A percentile compares a stretch with the other conserved stretches of the same genome.
phyloP scores from a whole-genome alignment of 2,888 invertebrate genomes.

The Lepidocyrtoides sp. region DNA sequence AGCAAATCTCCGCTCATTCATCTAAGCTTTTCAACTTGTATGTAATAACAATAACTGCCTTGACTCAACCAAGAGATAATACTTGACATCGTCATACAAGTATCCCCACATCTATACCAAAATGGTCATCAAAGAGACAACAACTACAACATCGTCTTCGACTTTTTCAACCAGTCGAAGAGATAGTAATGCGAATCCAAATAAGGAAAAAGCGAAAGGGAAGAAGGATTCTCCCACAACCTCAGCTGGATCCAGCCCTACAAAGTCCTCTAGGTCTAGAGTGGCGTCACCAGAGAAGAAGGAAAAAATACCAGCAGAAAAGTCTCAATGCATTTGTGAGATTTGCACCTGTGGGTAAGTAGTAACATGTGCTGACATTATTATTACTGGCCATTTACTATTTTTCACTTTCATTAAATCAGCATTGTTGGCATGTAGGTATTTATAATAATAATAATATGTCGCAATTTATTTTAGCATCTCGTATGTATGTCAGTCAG shows the following conservation, averaged over 20 bases:
- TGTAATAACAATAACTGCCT: slow-evolving; percentile 28
- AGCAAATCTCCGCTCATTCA: slow-evolving; percentile 14
- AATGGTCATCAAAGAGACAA: slow-evolving; percentile 75
- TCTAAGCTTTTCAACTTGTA: neutral
- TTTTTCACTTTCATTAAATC: slow-evolving; percentile 33
- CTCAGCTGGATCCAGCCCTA: slow-evolving; percentile 71
- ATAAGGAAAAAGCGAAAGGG: slow-evolving; percentile 78
- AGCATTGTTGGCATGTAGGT: neutral
- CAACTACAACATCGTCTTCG: slow-evolving; percentile 62
- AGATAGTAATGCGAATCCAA: slow-evolving; percentile 73
- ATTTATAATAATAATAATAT: neutral
- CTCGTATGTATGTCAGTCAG: slow-evolving; percentile 2
- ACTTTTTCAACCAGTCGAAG: slow-evolving; percentile 54
- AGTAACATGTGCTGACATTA: slow-evolving; percentile 36
- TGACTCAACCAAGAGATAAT: slow-evolving; percentile 39
- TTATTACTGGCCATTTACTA: slow-evolving; percentile 24
- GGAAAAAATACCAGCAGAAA: slow-evolving; percentile 27
- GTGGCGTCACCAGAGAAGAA: slow-evolving; percentile 61
- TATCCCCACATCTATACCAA: slow-evolving; percentile 46
- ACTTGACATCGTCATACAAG: neutral
- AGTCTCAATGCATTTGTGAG: slow-evolving; percentile 92
- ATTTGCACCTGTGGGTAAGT: slow-evolving; percentile 96
- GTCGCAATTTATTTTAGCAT: neutral
- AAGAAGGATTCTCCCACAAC: slow-evolving; percentile 76
- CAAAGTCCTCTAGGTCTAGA: slow-evolving; percentile 60